phyloP scores from a whole-genome alignment of 1,140 invertebrate species.

The Polypedilum pembai region DNA sequence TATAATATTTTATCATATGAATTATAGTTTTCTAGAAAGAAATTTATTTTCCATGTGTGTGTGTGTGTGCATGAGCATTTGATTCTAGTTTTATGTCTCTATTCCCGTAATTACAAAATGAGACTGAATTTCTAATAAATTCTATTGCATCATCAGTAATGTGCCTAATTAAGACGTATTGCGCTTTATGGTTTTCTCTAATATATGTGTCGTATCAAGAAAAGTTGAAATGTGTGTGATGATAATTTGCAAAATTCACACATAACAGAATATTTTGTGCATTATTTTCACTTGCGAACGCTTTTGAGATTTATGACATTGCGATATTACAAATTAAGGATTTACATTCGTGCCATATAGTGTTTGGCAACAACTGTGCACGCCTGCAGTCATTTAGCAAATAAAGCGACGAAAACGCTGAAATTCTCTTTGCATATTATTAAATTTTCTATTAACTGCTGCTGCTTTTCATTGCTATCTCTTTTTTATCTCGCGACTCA shows the following conservation, averaged over 20 bases:
- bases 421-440: not conserved
- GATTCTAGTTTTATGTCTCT: too few relatives aligned
- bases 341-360: slow-evolving; percentile 1
- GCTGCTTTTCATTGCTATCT: not conserved
- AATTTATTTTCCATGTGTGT: too few relatives aligned
- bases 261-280: not conserved
- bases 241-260: slow-evolving; percentile 13
- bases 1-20: slow-evolving; percentile 21
- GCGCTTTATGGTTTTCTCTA: slow-evolving; percentile 9
- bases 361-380: slow-evolving; percentile 4
- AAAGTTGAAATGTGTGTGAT: not conserved
- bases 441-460: slow-evolving; percentile 19
- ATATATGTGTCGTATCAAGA: not conserved
- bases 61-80: too few relatives aligned
- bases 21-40: not conserved
- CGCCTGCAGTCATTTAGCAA: slow-evolving; percentile 10
- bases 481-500: not conserved
- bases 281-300: not conserved
- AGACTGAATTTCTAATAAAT: not conserved
- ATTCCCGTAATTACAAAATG: slow-evolving; percentile 1
- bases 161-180: slow-evolving; percentile 26
- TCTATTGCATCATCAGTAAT: not conserved
- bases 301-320: slow-evolving; percentile 17
- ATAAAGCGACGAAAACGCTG: not conserved
- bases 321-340: slow-evolving; percentile 27